Conservation (phyloP, 2,888 invertebrate genomes). For the Eilema caniola region DNA sequence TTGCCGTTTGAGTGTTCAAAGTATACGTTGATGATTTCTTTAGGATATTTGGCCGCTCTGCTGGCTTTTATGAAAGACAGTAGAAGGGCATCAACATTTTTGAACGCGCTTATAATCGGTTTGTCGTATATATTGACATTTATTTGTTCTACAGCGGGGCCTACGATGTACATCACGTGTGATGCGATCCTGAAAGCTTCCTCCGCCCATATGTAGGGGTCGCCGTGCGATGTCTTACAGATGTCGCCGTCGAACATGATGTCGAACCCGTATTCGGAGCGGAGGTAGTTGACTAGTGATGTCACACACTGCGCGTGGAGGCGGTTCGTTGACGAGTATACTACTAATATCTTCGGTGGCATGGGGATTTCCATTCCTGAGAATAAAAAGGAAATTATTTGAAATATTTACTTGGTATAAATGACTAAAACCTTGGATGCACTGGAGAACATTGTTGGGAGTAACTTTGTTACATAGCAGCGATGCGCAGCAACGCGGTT, state of each 20-base stretch:
- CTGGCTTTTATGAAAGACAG: slow-evolving; percentile 66
- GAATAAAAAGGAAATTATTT: slow-evolving; percentile 22
- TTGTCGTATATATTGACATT: slow-evolving; percentile 77
- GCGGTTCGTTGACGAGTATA: slow-evolving; percentile 74
- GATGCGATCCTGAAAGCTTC: slow-evolving; percentile 71
- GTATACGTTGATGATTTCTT: slow-evolving; percentile 72
- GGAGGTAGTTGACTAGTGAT: slow-evolving; percentile 73
- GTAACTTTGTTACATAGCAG: too few relatives aligned
- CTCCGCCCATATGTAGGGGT: slow-evolving; percentile 77
- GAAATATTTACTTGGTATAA: too few relatives aligned
- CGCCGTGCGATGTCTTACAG: slow-evolving; percentile 66
- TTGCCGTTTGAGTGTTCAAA: slow-evolving; percentile 76
- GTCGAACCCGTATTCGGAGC: slow-evolving; percentile 75
- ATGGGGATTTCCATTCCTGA: slow-evolving; percentile 70
- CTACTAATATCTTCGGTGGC: slow-evolving; percentile 75
- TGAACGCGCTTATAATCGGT: slow-evolving; percentile 71
- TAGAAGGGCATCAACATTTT: slow-evolving; percentile 69
- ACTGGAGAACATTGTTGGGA: too few relatives aligned
- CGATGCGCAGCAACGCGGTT: too few relatives aligned
- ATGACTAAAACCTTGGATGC: too few relatives aligned
- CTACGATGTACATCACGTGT: slow-evolving; percentile 75
- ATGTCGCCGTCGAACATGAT: slow-evolving; percentile 78
- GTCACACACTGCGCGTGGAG: slow-evolving; percentile 77
- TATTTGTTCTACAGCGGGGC: slow-evolving; percentile 67
- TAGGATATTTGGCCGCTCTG: slow-evolving; percentile 56